Base-by-base conservation (phyloP, 1,140 invertebrate genomes). In the Drosophila bocqueti region DNA sequence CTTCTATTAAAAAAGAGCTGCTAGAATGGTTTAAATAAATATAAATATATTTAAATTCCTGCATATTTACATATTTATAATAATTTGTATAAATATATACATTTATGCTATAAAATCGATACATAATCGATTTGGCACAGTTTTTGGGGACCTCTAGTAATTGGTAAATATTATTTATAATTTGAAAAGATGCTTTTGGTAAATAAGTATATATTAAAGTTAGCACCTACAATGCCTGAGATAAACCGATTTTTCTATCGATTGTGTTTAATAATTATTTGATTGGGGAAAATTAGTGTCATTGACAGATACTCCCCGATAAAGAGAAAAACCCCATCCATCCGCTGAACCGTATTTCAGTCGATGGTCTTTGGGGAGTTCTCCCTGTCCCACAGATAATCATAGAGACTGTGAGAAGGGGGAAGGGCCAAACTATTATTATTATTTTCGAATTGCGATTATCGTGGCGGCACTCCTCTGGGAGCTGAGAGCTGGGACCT, bases 401-500 rank as follows among this genome's bases (percentile, higher is more conserved):
- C 84, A 89, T 54, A 73, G 64, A 54, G 5, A 38, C 16, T 43
- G 2, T n/a, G 63, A 10, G 11, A 0, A 13, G 46, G 13, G 24
- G 59, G 10, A 31, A 15, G 18, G 29, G 29, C 21, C 42, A 74
- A 83, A 73, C 69, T 74, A 73, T 83, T 89, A 90, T 90, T 73
- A 85, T 90, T 91, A 91, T 89, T 90, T 90, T 90, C 85, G 57
- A 90, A 90, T 91, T 90, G 85, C 73, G 65, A 69, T 90, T 76
- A 75, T 75, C 47, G 49, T 58, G 63, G 66, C 43, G 38, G 43
- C 43, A 26, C 13, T 62, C 45, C 57, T 45, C 29, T 31, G 63
- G 43, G 36, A 31, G 49, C 62, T 65, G 42, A 11, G 38, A 21
- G 8, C 13, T 38, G 2, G 36, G 4, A 38, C 2, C 6, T 15